Base-by-base conservation (phyloP, 2,113 vertebrate species). In the Fregetta grallaria region DNA sequence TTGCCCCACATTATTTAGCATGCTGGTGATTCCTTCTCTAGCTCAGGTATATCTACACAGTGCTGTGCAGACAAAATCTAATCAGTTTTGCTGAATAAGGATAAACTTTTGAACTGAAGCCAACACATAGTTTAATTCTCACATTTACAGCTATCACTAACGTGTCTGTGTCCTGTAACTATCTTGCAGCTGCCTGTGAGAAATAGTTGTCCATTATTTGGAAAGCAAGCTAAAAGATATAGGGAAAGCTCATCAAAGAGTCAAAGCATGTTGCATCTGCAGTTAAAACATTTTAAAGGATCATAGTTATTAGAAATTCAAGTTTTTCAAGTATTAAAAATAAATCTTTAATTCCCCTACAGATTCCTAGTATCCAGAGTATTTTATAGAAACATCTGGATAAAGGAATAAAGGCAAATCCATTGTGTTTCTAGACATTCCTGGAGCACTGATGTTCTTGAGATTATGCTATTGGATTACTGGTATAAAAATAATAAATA, bases 391-490 rank as follows among this genome's bases (percentile, higher is more conserved):
- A 98, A 98, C 97, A 98, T 98, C 97, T 98, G 98, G 97, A 97
- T 97, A 92, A 98, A 98, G 93, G 95, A 97, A 97, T 98, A 96
- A 93, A 94, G 45, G 92, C 97, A 98, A 98, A 98, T 98, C 98
- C 94, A 94, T 68, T 88, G 95, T 94, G 91, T 96, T 98, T 95
- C 86, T 96, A 98, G 97, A 98, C 96, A 96, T 97, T 97, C 98
- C 97, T 97, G 95, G 88, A 96, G 96, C 97, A 95, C 80, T 91
- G 95, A 96, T 96, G 97, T 98, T 97, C 98, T 98, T 98, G 97
- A 97, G 98, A 98, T 98, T 98, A 98, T 96, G 97, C 93, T 97
- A 97, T 97, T 98, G 98, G 98, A 98, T 98, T 98, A 98, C 97
- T 98, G 97, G 95, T 96, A 91, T 96, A 96, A 97, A 97, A 98